These are phyloP conservation scores for Eupithecia inturbata DNA, from an alignment of 2,888 invertebrate species.

Conservation along the genomic window DNA sequence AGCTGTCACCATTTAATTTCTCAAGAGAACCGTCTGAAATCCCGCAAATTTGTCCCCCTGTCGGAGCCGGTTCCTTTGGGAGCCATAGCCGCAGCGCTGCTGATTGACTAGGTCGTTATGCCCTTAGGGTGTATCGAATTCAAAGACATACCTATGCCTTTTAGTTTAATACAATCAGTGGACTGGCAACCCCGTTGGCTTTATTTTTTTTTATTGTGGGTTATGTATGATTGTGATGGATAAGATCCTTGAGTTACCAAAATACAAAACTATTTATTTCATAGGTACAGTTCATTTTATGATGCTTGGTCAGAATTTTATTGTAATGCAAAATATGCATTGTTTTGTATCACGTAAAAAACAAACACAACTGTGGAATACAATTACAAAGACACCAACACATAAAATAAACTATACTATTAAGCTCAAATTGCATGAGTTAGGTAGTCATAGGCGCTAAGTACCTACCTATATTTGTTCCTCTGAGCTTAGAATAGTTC, in stretches of 20 bases:
- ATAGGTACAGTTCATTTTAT: neutral
- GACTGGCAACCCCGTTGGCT: neutral
- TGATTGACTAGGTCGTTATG: constrained; percentile 39
- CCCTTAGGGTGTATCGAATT: constrained; percentile 26
- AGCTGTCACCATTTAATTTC: constrained; percentile 34
- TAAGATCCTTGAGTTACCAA: neutral
- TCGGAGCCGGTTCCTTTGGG: constrained; percentile 30
- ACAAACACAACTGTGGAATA: no score
- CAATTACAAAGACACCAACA: no score
- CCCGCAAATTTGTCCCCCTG: constrained; percentile 36
- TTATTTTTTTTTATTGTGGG: neutral
- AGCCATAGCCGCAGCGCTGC: constrained; percentile 33
- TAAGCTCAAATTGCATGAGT: neutral
- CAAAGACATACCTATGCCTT: constrained; percentile 10
- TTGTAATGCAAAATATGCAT: neutral
- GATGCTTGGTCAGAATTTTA: neutral
- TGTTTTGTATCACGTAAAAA: neutral
- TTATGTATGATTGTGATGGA: neutral
- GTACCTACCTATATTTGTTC: no score
- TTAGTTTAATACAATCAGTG: neutral
- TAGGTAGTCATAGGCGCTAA: neutral
- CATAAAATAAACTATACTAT: no score
- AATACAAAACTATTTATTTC: neutral
- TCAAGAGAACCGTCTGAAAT: constrained; percentile 30
- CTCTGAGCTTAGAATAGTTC: neutral